Evolutionary conservation across 2,888 invertebrate species (phyloP).

Genomic region (Luperina nickerlii): DNA sequence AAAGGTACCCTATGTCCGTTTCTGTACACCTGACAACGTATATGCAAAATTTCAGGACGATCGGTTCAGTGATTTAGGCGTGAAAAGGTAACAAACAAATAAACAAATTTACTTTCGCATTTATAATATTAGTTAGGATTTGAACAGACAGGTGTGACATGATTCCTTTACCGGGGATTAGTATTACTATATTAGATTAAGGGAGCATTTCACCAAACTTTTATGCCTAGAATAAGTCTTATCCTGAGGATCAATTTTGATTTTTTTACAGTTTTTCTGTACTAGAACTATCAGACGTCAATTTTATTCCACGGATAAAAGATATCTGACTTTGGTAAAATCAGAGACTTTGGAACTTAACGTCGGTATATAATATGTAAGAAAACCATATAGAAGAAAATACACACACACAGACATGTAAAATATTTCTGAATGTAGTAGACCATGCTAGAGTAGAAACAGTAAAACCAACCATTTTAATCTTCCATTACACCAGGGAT

Average conservation of each 20-base stretch:
- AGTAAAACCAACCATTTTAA: conserved; percentile 3
- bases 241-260: background rate
- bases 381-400: background rate
- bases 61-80: too few relatives aligned
- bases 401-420: background rate
- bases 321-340: background rate
- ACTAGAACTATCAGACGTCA: background rate
- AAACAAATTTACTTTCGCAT: too few relatives aligned
- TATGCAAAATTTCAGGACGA: too few relatives aligned
- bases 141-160: background rate
- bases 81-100: too few relatives aligned
- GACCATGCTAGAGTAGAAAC: background rate
- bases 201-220: background rate
- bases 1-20: too few relatives aligned
- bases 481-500: conserved; percentile 12
- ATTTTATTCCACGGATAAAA: background rate
- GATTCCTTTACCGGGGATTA: conserved; percentile 6
- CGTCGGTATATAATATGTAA: background rate
- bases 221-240: background rate
- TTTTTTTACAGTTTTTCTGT: background rate
- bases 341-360: background rate
- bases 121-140: background rate
- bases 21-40: too few relatives aligned
- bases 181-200: background rate
- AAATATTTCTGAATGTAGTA: background rate